These are phyloP conservation scores for Sebastes itinus DNA, from an alignment of 2,797 vertebrate species.

Conservation along the genomic window DNA sequence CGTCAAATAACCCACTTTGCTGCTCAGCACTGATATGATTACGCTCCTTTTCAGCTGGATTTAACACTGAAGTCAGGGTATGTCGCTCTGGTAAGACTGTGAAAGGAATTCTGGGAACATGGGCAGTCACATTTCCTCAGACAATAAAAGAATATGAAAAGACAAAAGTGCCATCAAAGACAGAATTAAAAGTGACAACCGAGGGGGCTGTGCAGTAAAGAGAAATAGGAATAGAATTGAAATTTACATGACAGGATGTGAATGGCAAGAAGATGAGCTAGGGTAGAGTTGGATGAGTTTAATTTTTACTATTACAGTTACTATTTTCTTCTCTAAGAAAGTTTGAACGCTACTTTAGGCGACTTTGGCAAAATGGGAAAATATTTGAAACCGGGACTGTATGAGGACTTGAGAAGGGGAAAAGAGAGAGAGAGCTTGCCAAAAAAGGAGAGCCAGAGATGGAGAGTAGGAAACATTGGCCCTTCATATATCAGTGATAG, in stretches of 20 bases:
- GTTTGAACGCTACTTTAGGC: slow-evolving; percentile 9
- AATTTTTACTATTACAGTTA: neutral
- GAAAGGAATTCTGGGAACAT: slow-evolving; percentile 59
- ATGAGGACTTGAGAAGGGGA: neutral
- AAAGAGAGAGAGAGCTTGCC: neutral
- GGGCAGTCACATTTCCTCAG: slow-evolving; percentile 43
- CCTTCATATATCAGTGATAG: neutral
- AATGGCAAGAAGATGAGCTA: slow-evolving; percentile 4
- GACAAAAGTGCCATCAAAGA: slow-evolving; percentile 48
- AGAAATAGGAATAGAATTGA: slow-evolving; percentile 20
- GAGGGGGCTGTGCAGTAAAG: neutral
- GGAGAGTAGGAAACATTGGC: neutral
- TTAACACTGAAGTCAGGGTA: slow-evolving; percentile 67
- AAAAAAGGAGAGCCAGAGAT: neutral
- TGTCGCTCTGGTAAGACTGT: slow-evolving; percentile 47
- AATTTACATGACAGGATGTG: slow-evolving; percentile 21
- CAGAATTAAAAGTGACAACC: slow-evolving; percentile 29
- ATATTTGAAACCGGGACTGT: neutral
- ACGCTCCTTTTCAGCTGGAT: slow-evolving; percentile 68
- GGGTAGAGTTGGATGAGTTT: neutral
- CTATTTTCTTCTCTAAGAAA: slow-evolving; percentile 6
- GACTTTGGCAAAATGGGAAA: neutral
- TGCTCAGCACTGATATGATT: slow-evolving; percentile 76
- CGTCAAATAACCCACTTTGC: slow-evolving; percentile 77
- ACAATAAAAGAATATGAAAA: slow-evolving; percentile 49